Base-by-base conservation (phyloP, 2,888 invertebrate species). In the Hirtodrosophila confusa region DNA sequence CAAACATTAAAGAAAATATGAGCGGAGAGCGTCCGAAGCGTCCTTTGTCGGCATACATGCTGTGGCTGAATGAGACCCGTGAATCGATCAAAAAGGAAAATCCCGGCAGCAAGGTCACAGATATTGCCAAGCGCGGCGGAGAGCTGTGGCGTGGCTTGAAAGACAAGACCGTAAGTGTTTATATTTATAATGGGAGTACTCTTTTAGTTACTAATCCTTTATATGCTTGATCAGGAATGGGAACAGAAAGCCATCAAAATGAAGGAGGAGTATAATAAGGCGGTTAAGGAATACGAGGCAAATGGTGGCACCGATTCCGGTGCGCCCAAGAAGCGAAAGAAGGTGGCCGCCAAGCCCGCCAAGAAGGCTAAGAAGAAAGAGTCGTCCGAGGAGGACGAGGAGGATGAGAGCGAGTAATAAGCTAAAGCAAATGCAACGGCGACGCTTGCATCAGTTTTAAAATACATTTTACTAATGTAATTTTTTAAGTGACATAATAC, bases 121-220 rank as follows among this genome's bases (percentile, higher is more conserved):
- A 99, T 89, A 95, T 99, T 64, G 96, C 98, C 47, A 98, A 98
- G 92, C 97, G 97, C 89, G 99, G 96, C 66, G 99, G 99, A 36
- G 98, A 99, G 93, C 93, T 97, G 93, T 99, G 99, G 99, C 96
- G 96, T 86, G 95, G 95, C 65, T 92, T 98, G 90, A 95, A 95
- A 87, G 97, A 97, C 89, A 98, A 97, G 93, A 94, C 95, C 69
- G 96, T 96, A 93, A 84, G 90, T 84, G 0, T 12, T n/a, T 3
- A 0, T 27, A 5, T 27, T 27, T 2, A 27, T 27, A 6, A 12
- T 17, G 17, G 17, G 17, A 17, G 17, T 8, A 45, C 27, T 5
- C 6, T 5, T 27, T 27, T 2, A 27, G 6, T 27, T 27, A 27
- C 27, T 27, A 27, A 27, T 27, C 9, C 39, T 33, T 31, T 24